These are phyloP conservation scores for Pantherophis vulpinus DNA, from an alignment of 2,797 vertebrate species.

Conservation along the genomic window DNA sequence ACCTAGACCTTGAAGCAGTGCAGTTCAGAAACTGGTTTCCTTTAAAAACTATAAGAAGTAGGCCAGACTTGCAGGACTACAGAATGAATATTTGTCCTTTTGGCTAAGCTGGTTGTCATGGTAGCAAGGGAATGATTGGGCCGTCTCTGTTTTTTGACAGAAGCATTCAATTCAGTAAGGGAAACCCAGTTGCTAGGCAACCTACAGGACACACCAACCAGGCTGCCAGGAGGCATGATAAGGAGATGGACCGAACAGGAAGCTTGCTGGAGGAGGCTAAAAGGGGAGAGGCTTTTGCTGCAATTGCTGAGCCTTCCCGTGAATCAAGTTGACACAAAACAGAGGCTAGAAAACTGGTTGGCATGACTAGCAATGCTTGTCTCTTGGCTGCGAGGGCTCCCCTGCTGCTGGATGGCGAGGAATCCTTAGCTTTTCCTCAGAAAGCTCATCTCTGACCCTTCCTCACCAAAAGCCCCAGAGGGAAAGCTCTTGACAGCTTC, in stretches of 20 bases:
- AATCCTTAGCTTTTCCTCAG: not conserved
- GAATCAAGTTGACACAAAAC: not conserved
- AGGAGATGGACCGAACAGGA: not conserved
- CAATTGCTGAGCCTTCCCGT: not conserved
- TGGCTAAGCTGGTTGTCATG: conserved; percentile 39
- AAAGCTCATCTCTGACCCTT: not conserved
- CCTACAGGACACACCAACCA: not conserved
- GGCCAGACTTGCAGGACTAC: conserved; percentile 14
- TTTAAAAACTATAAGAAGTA: not conserved
- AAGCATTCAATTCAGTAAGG: not conserved
- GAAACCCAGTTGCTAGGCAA: conserved; percentile 11
- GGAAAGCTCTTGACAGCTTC: not conserved
- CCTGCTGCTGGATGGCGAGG: not conserved
- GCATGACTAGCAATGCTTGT: not conserved
- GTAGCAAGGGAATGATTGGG: conserved; percentile 43
- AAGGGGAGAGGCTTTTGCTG: not conserved
- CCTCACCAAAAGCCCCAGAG: not conserved
- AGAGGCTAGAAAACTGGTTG: not conserved
- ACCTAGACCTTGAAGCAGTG: not conserved
- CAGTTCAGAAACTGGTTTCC: not conserved
- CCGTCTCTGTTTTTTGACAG: conserved; percentile 26
- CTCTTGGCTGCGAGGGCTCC: not conserved
- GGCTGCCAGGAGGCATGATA: not conserved
- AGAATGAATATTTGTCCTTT: conserved; percentile 22
- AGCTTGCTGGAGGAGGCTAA: not conserved